These are phyloP conservation scores for Chelidonichthys spinosus DNA, from an alignment of 2,797 vertebrate genomes.

Conservation along the genomic window DNA sequence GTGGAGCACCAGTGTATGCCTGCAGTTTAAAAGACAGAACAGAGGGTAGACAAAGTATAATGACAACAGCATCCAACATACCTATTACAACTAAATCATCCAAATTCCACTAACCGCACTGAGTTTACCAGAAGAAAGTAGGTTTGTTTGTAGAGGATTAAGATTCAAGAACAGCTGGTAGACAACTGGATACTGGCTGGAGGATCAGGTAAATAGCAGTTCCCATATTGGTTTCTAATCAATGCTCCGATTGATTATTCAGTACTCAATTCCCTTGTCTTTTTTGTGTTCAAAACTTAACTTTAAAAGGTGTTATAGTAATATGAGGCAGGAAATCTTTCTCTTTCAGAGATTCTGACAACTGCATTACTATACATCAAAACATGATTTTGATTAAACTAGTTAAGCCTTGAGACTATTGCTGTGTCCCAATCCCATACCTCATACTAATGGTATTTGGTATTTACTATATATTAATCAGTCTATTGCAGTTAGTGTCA, in stretches of 20 bases:
- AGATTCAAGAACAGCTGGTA: background rate
- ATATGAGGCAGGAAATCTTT: background rate
- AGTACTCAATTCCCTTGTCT: background rate
- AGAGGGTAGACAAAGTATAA: background rate
- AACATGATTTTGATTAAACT: background rate
- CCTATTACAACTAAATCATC: background rate
- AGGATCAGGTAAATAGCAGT: background rate
- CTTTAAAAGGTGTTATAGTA: background rate
- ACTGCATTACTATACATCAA: background rate
- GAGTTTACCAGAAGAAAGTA: background rate
- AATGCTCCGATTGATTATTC: background rate
- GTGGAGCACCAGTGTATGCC: constrained; percentile 94
- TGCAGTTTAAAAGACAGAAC: constrained; percentile 64
- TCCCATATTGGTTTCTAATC: background rate
- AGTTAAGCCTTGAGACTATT: background rate
- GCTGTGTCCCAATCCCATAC: background rate
- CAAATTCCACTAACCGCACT: background rate
- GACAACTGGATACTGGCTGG: background rate
- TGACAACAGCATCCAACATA: background rate
- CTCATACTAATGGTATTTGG: background rate
- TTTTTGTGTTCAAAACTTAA: background rate
- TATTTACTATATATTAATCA: background rate
- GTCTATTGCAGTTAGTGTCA: background rate
- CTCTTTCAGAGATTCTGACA: no score
- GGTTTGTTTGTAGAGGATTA: background rate